A percentile compares a stretch with the other conserved stretches of the same genome.
Conservation (phyloP, 2,113 vertebrate species). For the Prionailurus viverrinus region DNA sequence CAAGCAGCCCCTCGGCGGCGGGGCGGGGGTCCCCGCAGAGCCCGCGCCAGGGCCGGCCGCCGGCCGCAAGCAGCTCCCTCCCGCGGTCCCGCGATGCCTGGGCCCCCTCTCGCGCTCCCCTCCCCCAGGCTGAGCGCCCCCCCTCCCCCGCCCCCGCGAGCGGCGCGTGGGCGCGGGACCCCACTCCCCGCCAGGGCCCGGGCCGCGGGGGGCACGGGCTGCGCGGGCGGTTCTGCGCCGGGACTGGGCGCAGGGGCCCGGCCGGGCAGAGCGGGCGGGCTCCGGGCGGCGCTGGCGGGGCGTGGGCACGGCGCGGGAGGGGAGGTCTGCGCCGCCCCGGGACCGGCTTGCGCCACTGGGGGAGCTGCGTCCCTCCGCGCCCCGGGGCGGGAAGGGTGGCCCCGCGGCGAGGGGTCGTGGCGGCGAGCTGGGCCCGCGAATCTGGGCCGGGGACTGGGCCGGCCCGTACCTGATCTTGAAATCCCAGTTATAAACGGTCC, state of each 20-base stretch:
- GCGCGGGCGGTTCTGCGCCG: neutral
- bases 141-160: neutral
- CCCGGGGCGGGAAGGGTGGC: conserved; percentile 11
- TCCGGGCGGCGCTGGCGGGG: conserved; percentile 59
- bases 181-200: neutral
- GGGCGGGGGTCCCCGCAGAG: conserved; percentile 3
- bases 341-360: neutral
- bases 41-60: neutral
- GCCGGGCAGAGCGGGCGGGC: conserved; percentile 18
- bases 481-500: conserved; percentile 89
- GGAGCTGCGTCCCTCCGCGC: neutral
- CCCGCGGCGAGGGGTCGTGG: neutral
- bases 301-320: conserved; percentile 51
- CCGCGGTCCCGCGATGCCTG: neutral
- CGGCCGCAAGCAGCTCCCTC: neutral
- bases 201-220: neutral
- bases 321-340: conserved; percentile 40
- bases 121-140: conserved; percentile 45
- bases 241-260: neutral
- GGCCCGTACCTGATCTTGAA: conserved; percentile 90
- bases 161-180: neutral
- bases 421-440: conserved; percentile 1
- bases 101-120: neutral
- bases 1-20: neutral
- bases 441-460: conserved; percentile 19